phyloP scores from a whole-genome alignment of 2,888 invertebrate species.

The Didymodactylos carnosus region DNA sequence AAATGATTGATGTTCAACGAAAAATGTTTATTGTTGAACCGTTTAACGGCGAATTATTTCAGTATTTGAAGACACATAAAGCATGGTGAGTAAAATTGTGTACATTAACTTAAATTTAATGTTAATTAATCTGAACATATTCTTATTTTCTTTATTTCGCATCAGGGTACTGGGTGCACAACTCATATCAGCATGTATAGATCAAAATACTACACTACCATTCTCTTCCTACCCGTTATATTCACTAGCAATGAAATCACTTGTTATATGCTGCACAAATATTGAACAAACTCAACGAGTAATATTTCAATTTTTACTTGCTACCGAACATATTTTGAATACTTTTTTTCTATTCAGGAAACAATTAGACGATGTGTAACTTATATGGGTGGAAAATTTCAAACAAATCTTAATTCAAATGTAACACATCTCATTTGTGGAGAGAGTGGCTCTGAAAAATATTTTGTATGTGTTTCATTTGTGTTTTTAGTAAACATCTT shows the following conservation, averaged over 20 bases:
- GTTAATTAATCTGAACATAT: no score
- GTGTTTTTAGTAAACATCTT: not conserved
- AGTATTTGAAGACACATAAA: not conserved
- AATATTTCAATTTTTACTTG: not conserved
- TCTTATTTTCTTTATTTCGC: not conserved
- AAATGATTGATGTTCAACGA: not conserved
- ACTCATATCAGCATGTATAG: not conserved
- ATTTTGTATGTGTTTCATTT: not conserved
- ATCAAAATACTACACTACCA: not conserved
- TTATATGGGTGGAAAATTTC: not conserved
- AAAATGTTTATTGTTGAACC: not conserved
- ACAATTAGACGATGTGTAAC: not conserved
- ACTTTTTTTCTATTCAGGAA: not conserved
- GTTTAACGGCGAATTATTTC: not conserved
- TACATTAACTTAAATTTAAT: no score
- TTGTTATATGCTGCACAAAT: conserved; percentile 12
- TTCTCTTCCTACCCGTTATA: conserved; percentile 1
- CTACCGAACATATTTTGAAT: not conserved
- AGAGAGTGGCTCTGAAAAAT: not conserved
- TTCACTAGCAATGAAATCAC: conserved; percentile 8
- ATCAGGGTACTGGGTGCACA: not conserved
- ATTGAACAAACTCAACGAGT: conserved; percentile 5
- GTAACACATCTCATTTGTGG: not conserved
- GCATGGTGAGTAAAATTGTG: not conserved
- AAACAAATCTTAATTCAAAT: not conserved